Base-by-base conservation (phyloP, 2,113 vertebrate genomes). In the Apteryx mantelli region DNA sequence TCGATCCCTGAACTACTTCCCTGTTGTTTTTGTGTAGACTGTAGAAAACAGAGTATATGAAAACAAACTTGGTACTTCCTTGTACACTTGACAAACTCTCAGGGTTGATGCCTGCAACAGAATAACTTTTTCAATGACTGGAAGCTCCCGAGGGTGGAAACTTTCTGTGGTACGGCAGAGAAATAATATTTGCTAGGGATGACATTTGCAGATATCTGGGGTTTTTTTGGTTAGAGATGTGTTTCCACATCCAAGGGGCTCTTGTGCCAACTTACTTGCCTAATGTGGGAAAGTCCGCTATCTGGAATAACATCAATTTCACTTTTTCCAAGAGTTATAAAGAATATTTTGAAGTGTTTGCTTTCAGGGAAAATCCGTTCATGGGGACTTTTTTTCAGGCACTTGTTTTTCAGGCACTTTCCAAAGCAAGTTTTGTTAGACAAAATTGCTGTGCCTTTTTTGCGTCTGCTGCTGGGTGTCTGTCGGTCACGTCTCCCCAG, bases 281-380 rank as follows among this genome's bases (percentile, higher is more conserved):
- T 50, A 1, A 88, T 34, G 38, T 20, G n/a, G 86, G 55, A 86
- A 94, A 88, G 64, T 21, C 66, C 71, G 10, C 1, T 9, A 34
- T 13, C 16, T 13, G 28, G 20, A 19, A 46, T 53, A 73, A n/a
- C 18, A 32, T 1, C 12, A 25, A 24, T 77, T 74, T n/a, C 15
- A 17, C 5, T 75, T 81, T 80, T 74, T 4, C 44, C 73, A 70
- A 30, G 48, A 36, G 13, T 18, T 42, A 11, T 0, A 36, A 3
- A 2, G 12, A 60, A 22, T 8, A 3, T 26, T 36, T 36, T 24
- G 7, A 55, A 12, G 22, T 42, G 75, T 53, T 32, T 9, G 2
- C 0, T 55, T 28, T 16, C 0, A 0, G 28, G 36, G 42, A 18
- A 64, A 32, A 17, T 19, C 3, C 30, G 28, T 50, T 36, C 2